Conservation (phyloP, 2,113 vertebrate species). For the Cottus gobio region DNA sequence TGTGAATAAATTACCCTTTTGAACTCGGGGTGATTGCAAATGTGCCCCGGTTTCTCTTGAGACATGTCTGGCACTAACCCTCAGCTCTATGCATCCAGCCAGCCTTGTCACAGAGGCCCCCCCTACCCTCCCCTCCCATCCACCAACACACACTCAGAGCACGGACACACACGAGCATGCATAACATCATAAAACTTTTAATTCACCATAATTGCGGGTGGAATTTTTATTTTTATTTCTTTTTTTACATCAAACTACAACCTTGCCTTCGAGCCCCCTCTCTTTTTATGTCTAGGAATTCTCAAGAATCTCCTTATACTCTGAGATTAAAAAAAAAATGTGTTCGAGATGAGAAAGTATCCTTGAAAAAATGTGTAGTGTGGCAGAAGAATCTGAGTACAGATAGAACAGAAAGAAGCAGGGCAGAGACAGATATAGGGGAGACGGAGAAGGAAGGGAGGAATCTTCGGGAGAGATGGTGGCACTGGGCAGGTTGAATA, state of each 20-base stretch:
- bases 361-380: slow-evolving; percentile 15
- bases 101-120: slow-evolving; percentile 72
- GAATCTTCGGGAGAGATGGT: slow-evolving; percentile 30
- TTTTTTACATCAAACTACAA: slow-evolving; percentile 12
- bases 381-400: slow-evolving; percentile 32
- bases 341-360: slow-evolving; percentile 35
- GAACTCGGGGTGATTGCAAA: slow-evolving; percentile 85
- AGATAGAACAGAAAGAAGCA: slow-evolving; percentile 21
- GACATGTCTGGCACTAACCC: slow-evolving; percentile 82
- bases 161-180: slow-evolving; percentile 28
- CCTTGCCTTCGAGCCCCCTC: neutral
- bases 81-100: slow-evolving; percentile 70
- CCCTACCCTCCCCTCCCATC: slow-evolving; percentile 9
- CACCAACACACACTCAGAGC: slow-evolving; percentile 5
- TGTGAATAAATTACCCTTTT: slow-evolving; percentile 85
- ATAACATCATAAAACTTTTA: slow-evolving; percentile 73
- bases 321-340: slow-evolving; percentile 9
- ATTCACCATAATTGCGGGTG: slow-evolving; percentile 65
- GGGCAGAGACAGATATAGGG: slow-evolving; percentile 24
- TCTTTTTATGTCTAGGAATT: slow-evolving; percentile 51
- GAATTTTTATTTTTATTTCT: slow-evolving; percentile 37
- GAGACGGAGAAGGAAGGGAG: neutral
- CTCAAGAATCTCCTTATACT: slow-evolving; percentile 41
- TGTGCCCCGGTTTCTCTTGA: slow-evolving; percentile 80
- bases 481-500: slow-evolving; percentile 52